Evolutionary conservation across 1,140 invertebrate species (phyloP).

Genomic region (Bombyx mori): DNA sequence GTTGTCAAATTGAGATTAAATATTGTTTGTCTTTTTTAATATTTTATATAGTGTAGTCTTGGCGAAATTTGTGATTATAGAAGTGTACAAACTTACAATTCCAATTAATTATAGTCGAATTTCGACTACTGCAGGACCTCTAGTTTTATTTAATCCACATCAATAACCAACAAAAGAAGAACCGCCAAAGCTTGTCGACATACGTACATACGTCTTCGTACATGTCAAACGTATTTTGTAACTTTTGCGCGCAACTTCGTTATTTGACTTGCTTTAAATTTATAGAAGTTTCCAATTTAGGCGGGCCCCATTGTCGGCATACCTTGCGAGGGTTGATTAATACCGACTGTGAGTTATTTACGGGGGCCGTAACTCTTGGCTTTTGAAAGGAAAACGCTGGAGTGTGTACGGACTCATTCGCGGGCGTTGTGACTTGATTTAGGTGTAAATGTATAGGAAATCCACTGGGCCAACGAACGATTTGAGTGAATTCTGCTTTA

Average conservation of each 20-base stretch:
- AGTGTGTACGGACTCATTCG: background rate
- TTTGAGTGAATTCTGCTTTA: no score
- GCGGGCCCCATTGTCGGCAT: slow-evolving; percentile 2
- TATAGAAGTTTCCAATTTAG: slow-evolving; percentile 34
- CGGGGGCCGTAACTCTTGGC: no score
- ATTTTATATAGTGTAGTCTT: no score
- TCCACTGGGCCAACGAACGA: background rate
- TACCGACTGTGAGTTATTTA: slow-evolving; percentile 1
- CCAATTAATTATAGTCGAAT: no score
- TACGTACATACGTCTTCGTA: slow-evolving; percentile 38
- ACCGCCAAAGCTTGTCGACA: no score
- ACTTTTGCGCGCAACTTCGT: slow-evolving; percentile 45
- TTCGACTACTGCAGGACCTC: no score
- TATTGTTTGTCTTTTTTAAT: no score
- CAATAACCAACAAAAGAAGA: no score
- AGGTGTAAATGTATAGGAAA: background rate
- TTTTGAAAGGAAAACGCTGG: background rate
- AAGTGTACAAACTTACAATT: no score
- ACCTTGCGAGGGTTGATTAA: slow-evolving; percentile 12
- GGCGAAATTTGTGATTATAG: no score
- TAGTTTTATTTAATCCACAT: no score
- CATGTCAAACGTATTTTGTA: slow-evolving; percentile 34
- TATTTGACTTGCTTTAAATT: slow-evolving; percentile 51
- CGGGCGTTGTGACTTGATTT: background rate
- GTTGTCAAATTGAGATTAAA: no score